Conservation (phyloP, 2,888 invertebrate genomes). For the Apantesis nais region DNA sequence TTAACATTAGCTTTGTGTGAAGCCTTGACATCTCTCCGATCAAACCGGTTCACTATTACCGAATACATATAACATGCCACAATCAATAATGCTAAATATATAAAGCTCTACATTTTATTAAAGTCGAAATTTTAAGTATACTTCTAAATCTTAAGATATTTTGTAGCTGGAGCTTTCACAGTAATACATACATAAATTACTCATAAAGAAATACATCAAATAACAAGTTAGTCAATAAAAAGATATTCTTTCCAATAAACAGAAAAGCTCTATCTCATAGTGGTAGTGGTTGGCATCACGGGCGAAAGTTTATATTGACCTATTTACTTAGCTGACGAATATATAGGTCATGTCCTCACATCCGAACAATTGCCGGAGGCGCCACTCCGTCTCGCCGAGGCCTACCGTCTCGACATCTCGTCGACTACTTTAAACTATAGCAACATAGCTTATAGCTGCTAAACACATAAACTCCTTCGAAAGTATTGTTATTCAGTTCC, state of each 20-base stretch:
- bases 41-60: too few species aligned
- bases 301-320: conserved; percentile 40
- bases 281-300: conserved; percentile 28
- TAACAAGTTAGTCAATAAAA: neutral
- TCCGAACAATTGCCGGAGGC: conserved; percentile 51
- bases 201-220: neutral
- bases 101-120: too few species aligned
- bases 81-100: too few species aligned
- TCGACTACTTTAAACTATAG: conserved; percentile 28
- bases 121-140: too few species aligned
- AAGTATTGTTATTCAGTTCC: conserved; percentile 35
- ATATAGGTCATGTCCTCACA: conserved; percentile 52
- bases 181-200: neutral
- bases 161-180: neutral
- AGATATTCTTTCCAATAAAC: conserved; percentile 14
- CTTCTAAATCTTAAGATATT: neutral
- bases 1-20: too few species aligned
- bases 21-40: too few species aligned
- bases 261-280: conserved; percentile 28
- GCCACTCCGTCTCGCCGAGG: conserved; percentile 66
- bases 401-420: conserved; percentile 31
- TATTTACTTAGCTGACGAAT: conserved; percentile 35
- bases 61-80: too few species aligned
- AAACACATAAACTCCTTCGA: conserved; percentile 34
- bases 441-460: conserved; percentile 29